A percentile compares a stretch with the other conserved stretches of the same genome.
phyloP scores from a whole-genome alignment of 2,113 vertebrate species.

The Cyanoliseus patagonus region DNA sequence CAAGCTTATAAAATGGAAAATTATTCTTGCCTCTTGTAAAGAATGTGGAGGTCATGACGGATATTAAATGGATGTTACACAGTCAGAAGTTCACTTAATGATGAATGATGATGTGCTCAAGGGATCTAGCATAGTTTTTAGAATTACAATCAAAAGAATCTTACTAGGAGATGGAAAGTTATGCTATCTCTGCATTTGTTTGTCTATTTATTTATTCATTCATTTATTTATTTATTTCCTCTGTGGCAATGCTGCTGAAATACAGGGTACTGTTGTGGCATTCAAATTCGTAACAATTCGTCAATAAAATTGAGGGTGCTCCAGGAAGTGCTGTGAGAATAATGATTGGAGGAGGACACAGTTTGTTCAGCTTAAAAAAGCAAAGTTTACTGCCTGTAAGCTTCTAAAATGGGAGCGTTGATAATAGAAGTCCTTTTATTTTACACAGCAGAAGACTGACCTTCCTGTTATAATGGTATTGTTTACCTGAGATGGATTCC shows the following conservation, averaged over 20 bases:
- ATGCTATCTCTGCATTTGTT: background rate
- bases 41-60: background rate
- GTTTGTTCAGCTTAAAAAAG: background rate
- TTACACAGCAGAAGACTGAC: background rate
- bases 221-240: background rate
- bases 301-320: background rate
- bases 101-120: background rate
- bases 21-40: background rate
- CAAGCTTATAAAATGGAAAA: background rate
- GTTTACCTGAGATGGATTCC: background rate
- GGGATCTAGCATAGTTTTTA: background rate
- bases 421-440: background rate
- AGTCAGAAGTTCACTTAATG: background rate
- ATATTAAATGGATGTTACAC: background rate
- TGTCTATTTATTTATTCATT: background rate
- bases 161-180: background rate
- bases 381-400: background rate
- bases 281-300: background rate
- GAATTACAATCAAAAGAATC: background rate
- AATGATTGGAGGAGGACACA: background rate
- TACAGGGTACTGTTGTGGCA: background rate
- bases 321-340: background rate
- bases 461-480: background rate
- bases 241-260: background rate
- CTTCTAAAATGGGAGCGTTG: background rate